Evolutionary conservation across 2,113 vertebrate species (phyloP), one percentile per base, ranked within the genome.

Genomic region (Leiothrix lutea): DNA sequence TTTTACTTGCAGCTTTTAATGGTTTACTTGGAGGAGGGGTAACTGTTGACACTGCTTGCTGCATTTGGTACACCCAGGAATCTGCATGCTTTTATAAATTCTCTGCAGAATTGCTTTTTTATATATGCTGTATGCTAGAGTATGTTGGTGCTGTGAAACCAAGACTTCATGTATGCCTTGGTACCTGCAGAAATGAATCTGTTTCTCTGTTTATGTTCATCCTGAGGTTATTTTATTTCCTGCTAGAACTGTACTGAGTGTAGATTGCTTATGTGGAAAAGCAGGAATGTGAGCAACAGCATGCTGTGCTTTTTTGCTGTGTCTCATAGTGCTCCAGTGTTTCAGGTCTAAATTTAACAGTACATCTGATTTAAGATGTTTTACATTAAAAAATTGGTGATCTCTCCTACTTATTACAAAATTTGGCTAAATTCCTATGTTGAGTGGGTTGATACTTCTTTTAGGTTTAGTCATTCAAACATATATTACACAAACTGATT

Each of bases 1-100:
- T 91, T 56, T 92, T 92, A 50, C 26, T 95, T 87, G 58, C 38
- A 95, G 40, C 44, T 93, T 94, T 65, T 82, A 75, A 90, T 74
- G 45, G 44, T 75, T 57, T 90, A 8, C n/a, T 92, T 64, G 82
- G 72, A 65, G 75, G 69, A 88, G 69, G 51, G 60, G 72, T 64
- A 65, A 42, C 16, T 93, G 90, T 87, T 91, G 56, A 47, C 61
- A 69, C 33, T 96, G 94, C 16, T 82, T 84, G 33, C 77, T 96
- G 75, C 65, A 64, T 92, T 95, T 36, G 9, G 10, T 90, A 45
- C 23, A 74, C 24, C 35, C 66, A 77, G 75, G 92, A 70, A 62
- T 58, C 36, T 92, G 40, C 69, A 72, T 88, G 73, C 40, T 65
- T 28, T 45, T 36, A 45, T 84, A 51, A 80, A 75, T 94, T 73